Evolutionary conservation across 2,888 invertebrate species (phyloP), one percentile per base, ranked within the genome.

Genomic region (Morpho helenor): DNA sequence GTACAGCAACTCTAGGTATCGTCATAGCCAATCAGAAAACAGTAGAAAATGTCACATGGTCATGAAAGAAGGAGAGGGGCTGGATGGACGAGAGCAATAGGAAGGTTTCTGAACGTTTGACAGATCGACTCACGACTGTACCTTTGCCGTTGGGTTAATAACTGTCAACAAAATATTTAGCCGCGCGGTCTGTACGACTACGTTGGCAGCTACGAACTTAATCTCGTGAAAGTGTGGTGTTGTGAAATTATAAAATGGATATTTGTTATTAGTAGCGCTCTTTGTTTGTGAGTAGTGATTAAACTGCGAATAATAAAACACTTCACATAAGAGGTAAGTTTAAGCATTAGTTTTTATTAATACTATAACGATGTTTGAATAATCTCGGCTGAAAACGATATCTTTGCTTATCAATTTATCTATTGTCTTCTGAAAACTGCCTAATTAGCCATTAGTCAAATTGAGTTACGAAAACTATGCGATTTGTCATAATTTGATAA

Each of bases 161-260:
- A 59, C 49, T 56, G 56, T 70, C 74, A 73, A 74, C 68, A 72
- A 73, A 75, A 46, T 40, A 74, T 65, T 74, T 66, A 65, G 75
- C 75, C 74, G 72, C 69, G 73, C 75, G 70, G 71, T 68, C 72
- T 72, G 70, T 73, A 48, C 42, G 49, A 43, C 7, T 54, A 69
- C 63, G 71, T 69, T 69, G 68, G 63, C 67, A 67, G 59, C 57
- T 61, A 56, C 10, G 58, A 62, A 67, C 64, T 66, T 70, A n/a
- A 71, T 66, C 66, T 79, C 73, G 86, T 84, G 83, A 75, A 75
- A 80, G 87, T 72, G 71, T 73, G 79, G 87, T 72, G 71, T 66
- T 84, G 85, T 70, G 81, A 74, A 77, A 73, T 75, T 82, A 76
- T 76, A 87, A 80, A 82, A 88, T 88, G 88, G 75, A 80, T 82